These are phyloP conservation scores for Drosophila aldrichi DNA, from an alignment of 2,888 invertebrate genomes.

Conservation along the genomic window DNA sequence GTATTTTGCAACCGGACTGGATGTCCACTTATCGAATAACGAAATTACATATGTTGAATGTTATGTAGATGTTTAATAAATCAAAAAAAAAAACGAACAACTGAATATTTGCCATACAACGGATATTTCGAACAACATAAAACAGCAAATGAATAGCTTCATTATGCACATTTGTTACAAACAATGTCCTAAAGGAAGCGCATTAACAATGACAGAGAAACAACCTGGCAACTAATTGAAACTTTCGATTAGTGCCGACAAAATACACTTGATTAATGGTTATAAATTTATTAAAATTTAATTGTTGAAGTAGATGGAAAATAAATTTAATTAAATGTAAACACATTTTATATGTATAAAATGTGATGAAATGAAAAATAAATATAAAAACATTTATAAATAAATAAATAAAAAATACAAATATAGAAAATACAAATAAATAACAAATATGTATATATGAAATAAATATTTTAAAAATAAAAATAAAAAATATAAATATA, in stretches of 20 bases:
- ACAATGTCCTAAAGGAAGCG: slow-evolving; percentile 8
- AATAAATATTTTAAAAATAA: no score
- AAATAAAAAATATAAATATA: no score
- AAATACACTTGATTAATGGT: slow-evolving; percentile 5
- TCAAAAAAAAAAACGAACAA: background rate
- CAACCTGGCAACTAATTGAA: slow-evolving; percentile 11
- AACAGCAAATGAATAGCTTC: background rate
- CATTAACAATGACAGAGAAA: slow-evolving; percentile 3
- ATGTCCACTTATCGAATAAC: slow-evolving; percentile 47
- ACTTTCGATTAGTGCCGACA: background rate
- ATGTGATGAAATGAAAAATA: background rate
- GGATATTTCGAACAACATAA: background rate
- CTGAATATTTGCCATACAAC: slow-evolving; percentile 5
- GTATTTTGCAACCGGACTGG: slow-evolving; percentile 40
- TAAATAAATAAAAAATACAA: no score
- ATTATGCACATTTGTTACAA: slow-evolving; percentile 9
- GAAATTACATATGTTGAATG: slow-evolving; percentile 14
- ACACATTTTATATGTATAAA: background rate
- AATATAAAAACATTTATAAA: background rate
- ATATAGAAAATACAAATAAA: no score
- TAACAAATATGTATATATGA: no score
- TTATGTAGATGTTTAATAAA: background rate
- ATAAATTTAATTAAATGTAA: background rate
- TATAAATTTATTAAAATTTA: background rate
- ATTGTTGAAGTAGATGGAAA: background rate